These are phyloP conservation scores for Oryzias curvinotus DNA, from an alignment of 2,113 vertebrate genomes.

Conservation along the genomic window DNA sequence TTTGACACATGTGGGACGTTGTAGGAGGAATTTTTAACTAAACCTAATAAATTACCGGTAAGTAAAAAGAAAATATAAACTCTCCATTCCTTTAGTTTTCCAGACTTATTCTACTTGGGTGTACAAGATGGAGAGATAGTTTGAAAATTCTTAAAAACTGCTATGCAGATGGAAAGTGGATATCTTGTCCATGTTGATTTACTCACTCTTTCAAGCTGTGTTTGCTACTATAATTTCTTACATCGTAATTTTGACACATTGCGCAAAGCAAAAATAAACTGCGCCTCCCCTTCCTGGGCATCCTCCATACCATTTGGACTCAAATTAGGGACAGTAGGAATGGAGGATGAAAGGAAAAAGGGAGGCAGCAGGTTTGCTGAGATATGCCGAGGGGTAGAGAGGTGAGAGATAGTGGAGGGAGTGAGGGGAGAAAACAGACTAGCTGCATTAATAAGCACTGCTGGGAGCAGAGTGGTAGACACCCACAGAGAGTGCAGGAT, in stretches of 20 bases:
- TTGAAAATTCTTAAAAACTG: conserved; percentile 15
- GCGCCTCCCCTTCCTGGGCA: not conserved
- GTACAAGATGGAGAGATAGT: not conserved
- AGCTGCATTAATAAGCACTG: conserved; percentile 52
- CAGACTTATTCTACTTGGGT: not conserved
- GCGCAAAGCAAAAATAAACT: conserved; percentile 21
- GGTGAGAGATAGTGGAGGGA: not conserved
- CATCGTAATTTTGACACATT: conserved; percentile 25
- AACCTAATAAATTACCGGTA: conserved; percentile 13
- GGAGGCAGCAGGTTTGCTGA: conserved; percentile 25
- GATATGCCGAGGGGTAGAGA: conserved; percentile 9
- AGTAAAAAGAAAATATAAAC: conserved; percentile 4
- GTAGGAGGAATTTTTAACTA: conserved; percentile 17
- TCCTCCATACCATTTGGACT: conserved; percentile 1
- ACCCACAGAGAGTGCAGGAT: conserved; percentile 20
- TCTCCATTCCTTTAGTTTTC: not conserved
- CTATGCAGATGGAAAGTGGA: conserved; percentile 23
- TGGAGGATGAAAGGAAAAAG: conserved; percentile 9
- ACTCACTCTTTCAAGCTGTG: conserved; percentile 28
- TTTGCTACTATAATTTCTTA: conserved; percentile 29
- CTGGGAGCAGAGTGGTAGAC: conserved; percentile 40
- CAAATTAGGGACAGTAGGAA: conserved; percentile 15
- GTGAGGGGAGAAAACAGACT: conserved; percentile 10
- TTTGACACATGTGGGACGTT: conserved; percentile 15
- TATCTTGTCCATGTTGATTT: conserved; percentile 25